phyloP scores from a whole-genome alignment of 2,888 invertebrate genomes.

The Ornithoptera alexandrae region DNA sequence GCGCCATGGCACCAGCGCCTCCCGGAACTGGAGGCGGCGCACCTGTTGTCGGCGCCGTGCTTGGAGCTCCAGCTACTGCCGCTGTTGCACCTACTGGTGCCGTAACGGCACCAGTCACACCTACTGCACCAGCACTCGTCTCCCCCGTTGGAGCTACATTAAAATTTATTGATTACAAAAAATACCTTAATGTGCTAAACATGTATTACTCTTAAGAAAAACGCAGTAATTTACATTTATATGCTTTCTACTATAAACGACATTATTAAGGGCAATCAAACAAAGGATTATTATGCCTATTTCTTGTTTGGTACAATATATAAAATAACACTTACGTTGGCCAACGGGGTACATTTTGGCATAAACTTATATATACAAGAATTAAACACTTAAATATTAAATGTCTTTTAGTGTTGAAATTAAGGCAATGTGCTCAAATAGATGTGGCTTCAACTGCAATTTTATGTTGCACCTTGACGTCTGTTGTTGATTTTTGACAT shows the following conservation, averaged over 20 bases:
- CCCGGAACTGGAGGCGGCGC: conserved; percentile 67
- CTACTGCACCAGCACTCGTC: conserved; percentile 69
- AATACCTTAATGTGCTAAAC: conserved; percentile 31
- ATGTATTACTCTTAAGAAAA: not conserved
- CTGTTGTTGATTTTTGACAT: conserved; percentile 38
- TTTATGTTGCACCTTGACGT: conserved; percentile 48
- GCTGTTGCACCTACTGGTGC: conserved; percentile 80
- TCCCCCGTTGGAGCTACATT: conserved; percentile 76
- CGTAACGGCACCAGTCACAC: conserved; percentile 76
- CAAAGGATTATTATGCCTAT: conserved; percentile 62
- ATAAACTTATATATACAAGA: conserved; percentile 54
- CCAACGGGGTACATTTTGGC: conserved; percentile 75
- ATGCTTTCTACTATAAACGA: conserved; percentile 31
- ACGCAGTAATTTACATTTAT: conserved; percentile 4
- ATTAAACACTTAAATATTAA: conserved; percentile 52
- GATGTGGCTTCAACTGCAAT: conserved; percentile 49
- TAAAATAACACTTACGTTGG: conserved; percentile 61
- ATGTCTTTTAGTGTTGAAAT: conserved; percentile 51
- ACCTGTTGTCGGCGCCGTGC: conserved; percentile 72
- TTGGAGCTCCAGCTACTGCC: conserved; percentile 67
- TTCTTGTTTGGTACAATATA: conserved; percentile 36
- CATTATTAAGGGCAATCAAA: conserved; percentile 71
- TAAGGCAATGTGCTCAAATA: conserved; percentile 58
- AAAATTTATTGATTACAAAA: conserved; percentile 13
- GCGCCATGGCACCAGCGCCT: conserved; percentile 76